A percentile compares a stretch with the other conserved stretches of the same genome.
phyloP scores from a whole-genome alignment of 2,113 vertebrate genomes.

The Ptychochromis oligacanthus region DNA sequence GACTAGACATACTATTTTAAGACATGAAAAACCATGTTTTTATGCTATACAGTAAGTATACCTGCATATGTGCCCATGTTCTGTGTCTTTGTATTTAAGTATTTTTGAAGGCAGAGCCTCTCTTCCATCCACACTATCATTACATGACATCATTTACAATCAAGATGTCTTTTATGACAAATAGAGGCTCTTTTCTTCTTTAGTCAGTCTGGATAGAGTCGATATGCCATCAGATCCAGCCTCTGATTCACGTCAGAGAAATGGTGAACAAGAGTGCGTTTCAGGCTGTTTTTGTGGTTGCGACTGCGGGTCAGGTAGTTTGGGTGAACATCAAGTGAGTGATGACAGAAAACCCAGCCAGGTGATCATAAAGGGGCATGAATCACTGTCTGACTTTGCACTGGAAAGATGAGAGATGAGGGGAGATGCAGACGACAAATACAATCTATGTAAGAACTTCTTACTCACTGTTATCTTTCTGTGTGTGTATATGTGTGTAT shows the following conservation, averaged over 20 bases:
- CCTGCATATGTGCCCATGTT: neutral
- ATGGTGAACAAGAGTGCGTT: neutral
- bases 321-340: constrained; percentile 26
- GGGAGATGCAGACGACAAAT: neutral
- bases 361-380: constrained; percentile 41
- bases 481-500: neutral
- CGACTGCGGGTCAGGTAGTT: constrained; percentile 29
- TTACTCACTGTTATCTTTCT: neutral
- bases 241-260: constrained; percentile 46
- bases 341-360: constrained; percentile 52
- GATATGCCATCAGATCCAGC: constrained; percentile 6
- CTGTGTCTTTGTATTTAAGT: neutral
- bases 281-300: constrained; percentile 26
- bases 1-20: neutral
- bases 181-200: neutral
- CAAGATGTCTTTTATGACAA: constrained; percentile 4
- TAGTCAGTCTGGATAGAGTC: neutral
- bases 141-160: constrained; percentile 46
- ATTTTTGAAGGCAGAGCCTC: constrained; percentile 1
- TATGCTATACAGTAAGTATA: neutral
- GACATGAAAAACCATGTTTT: neutral
- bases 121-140: constrained; percentile 17
- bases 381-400: constrained; percentile 58
- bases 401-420: neutral
- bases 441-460: neutral